Base-by-base conservation (phyloP, 2,888 invertebrate species). In the Dichetophora obliterata region DNA sequence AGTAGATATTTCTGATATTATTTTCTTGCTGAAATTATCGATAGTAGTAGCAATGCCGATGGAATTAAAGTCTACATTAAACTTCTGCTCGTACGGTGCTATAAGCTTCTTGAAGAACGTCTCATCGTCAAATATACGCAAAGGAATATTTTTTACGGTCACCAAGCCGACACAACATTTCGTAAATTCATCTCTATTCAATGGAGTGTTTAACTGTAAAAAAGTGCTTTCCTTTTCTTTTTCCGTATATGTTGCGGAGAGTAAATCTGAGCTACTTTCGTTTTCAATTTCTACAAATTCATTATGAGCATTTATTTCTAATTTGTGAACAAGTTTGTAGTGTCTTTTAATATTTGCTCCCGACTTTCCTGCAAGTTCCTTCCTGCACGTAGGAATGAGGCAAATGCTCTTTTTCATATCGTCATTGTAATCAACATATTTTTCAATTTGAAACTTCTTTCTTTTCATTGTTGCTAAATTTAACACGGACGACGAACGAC, bases 101-200 rank as follows among this genome's bases (percentile, higher is more conserved):
- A 75, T 70, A 16, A 75, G 22, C 48, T 22, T n/a, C 31, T 71
- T 72, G 48, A 76, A 76, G 27, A 24, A 59, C 19, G 65, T 72
- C 1, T 71, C 19, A n/a, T 74, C 76, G 43, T 76, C 66, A 69
- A 76, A 76, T 54, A 78, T 75, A 4, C 61, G n/a, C 57, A 75
- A 68, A 9, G 75, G 72, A 11, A 71, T 34, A 59, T 77, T 71
- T 71, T 77, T 75, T 19, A 66, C 72, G 8, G 75, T 69, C 11
- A 77, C 75, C 61, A 75, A 68, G n/a, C 75, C 72, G 5, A 77
- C 59, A 16, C 77, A 77, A 72, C 77, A 77, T 68, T 75, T 72
- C 19, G 75, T 5, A 75, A 77, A 77, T n/a, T 77, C 34, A 52
- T 54, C 31, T 27, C 19, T 52, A 34, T 8, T 37, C 37, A 37